Percentiles rank a stretch among this genome's conserved stretches.
Conservation (phyloP, 2,113 vertebrate species). For the Drymodes brunneopygia region DNA sequence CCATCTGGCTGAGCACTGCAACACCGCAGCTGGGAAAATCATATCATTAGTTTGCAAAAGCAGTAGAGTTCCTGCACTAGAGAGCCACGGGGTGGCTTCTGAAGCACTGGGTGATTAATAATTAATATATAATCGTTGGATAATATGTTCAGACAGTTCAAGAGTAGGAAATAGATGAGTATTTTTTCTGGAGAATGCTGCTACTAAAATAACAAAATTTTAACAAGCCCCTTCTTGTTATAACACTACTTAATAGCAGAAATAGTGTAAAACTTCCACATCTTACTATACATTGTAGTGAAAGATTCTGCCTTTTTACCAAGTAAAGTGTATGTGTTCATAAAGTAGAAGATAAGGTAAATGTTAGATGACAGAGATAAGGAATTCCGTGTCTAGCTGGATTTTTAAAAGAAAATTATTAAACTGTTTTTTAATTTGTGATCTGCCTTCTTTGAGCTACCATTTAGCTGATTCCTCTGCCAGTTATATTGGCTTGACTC, state of each 20-base stretch:
- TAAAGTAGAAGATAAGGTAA: background rate
- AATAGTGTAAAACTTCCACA: background rate
- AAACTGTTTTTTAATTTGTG: background rate
- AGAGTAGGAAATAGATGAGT: background rate
- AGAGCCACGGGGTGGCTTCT: background rate
- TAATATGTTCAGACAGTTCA: conserved; percentile 7
- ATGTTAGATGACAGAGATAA: background rate
- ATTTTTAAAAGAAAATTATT: background rate
- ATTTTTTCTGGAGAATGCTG: background rate
- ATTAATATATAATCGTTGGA: conserved; percentile 11
- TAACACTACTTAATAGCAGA: background rate
- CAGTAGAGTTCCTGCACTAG: background rate
- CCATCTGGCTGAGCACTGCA: background rate
- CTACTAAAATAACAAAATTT: background rate
- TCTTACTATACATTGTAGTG: background rate
- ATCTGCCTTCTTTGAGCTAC: background rate
- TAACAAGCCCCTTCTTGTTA: background rate
- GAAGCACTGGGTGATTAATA: conserved; percentile 32
- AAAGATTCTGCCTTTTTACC: background rate
- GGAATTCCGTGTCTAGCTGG: background rate
- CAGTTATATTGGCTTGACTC: background rate
- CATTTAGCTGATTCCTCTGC: background rate
- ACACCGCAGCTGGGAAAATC: background rate
- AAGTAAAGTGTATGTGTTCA: background rate
- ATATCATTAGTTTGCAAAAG: conserved; percentile 14